Conservation (phyloP, 2,113 vertebrate genomes). For the Seriola dumerili region DNA sequence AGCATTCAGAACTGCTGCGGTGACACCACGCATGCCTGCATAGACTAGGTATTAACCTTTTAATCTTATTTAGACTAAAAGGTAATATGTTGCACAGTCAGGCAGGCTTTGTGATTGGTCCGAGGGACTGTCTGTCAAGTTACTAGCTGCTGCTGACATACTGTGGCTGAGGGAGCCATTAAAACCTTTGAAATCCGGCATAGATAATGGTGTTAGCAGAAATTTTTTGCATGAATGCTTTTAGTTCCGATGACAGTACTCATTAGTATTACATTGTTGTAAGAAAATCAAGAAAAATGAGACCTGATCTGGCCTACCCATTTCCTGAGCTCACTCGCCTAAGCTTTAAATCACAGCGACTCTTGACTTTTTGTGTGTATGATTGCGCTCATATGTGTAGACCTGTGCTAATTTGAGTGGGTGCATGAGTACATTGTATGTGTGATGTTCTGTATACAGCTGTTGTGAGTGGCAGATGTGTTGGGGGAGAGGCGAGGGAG, state of each 20-base stretch:
- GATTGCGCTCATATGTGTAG: not conserved
- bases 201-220: conserved; percentile 18
- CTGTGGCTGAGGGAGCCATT: conserved; percentile 25
- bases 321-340: not conserved
- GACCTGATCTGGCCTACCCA: not conserved
- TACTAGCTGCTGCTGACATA: not conserved
- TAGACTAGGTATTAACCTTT: conserved; percentile 55
- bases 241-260: not conserved
- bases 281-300: not conserved
- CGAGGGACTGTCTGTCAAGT: conserved; percentile 40
- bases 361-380: conserved; percentile 1
- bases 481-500: conserved; percentile 24
- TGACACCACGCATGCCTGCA: conserved; percentile 4
- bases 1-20: not conserved
- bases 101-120: conserved; percentile 50
- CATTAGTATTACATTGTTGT: not conserved
- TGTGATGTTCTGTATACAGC: conserved; percentile 33
- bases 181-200: conserved; percentile 44
- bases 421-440: conserved; percentile 4
- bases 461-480: conserved; percentile 67
- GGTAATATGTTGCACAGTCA: conserved; percentile 39
- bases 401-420: conserved; percentile 8
- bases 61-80: conserved; percentile 72
- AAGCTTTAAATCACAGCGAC: conserved; percentile 34
- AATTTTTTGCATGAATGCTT: conserved; percentile 13